Conservation (phyloP, 2,888 invertebrate species). For the Apotomis capreana region DNA sequence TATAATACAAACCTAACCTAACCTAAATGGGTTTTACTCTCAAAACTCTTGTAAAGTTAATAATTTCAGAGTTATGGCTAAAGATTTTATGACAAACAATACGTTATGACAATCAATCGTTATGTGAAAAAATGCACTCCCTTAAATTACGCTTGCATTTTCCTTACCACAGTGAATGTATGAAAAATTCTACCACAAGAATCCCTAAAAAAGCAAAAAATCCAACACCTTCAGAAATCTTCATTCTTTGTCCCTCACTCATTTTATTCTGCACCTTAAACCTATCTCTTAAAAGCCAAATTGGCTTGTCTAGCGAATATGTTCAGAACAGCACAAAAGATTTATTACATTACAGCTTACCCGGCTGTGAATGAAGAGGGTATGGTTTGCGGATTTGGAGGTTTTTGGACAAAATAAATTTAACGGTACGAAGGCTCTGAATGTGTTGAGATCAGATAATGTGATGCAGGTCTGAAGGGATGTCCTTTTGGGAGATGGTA, state of each 20-base stretch:
- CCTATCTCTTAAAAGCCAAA: neutral
- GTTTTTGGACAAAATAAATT: slow-evolving; percentile 38
- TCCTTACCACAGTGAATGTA: neutral
- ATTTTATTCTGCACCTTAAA: neutral
- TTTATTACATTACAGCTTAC: slow-evolving; percentile 50
- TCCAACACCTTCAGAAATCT: slow-evolving; percentile 14
- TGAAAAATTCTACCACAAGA: neutral
- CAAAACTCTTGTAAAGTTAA: no score
- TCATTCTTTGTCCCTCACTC: neutral
- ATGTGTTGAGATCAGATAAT: slow-evolving; percentile 29
- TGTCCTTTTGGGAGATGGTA: neutral
- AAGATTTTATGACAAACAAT: no score
- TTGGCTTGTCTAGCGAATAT: neutral
- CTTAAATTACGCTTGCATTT: neutral
- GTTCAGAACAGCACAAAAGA: slow-evolving; percentile 42
- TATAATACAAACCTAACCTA: no score
- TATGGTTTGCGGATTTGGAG: slow-evolving; percentile 32
- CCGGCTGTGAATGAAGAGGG: slow-evolving; percentile 46
- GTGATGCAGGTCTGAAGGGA: slow-evolving; percentile 3
- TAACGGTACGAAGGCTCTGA: slow-evolving; percentile 29
- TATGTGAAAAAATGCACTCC: no score
- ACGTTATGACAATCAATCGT: no score
- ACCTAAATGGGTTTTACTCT: no score
- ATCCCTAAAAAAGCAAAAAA: slow-evolving; percentile 16
- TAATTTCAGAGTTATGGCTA: no score